Conservation (phyloP, 2,797 vertebrate species). For the Mycteria americana region DNA sequence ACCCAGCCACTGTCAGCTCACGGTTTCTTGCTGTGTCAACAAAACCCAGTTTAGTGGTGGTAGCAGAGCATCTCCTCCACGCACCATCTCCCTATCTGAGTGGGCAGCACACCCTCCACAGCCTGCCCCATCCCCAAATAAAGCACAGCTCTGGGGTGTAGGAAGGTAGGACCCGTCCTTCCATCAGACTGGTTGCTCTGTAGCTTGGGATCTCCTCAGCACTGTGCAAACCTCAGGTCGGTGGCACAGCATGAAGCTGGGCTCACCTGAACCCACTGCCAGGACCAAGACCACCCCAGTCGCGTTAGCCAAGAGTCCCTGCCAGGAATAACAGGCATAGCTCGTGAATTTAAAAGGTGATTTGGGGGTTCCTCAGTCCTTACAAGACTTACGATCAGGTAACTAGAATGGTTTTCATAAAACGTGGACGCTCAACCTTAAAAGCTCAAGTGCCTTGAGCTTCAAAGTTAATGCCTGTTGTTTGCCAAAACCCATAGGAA, state of each 20-base stretch:
- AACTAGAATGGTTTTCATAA: not conserved
- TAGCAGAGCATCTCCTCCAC: not conserved
- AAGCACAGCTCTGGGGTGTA: not conserved
- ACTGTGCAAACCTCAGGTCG: not conserved
- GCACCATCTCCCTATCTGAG: not conserved
- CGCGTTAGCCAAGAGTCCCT: accelerated
- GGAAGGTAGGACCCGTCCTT: not conserved
- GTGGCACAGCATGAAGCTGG: not conserved
- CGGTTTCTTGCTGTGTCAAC: not conserved
- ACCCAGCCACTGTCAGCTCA: not conserved
- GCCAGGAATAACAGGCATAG: not conserved
- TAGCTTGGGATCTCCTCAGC: not conserved
- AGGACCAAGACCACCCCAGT: not conserved
- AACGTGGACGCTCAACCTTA: not conserved
- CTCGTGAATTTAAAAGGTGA: not conserved
- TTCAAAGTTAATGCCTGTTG: not conserved
- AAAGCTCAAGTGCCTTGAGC: not conserved
- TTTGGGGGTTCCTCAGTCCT: not conserved
- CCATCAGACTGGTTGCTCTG: not conserved
- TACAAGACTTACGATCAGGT: not conserved
- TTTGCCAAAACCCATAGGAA: not conserved
- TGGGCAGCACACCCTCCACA: accelerated
- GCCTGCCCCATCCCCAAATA: not conserved
- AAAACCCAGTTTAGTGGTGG: not conserved
- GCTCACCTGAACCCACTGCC: not conserved